Conservation (phyloP, 2,113 vertebrate genomes). For the Saccopteryx bilineata region DNA sequence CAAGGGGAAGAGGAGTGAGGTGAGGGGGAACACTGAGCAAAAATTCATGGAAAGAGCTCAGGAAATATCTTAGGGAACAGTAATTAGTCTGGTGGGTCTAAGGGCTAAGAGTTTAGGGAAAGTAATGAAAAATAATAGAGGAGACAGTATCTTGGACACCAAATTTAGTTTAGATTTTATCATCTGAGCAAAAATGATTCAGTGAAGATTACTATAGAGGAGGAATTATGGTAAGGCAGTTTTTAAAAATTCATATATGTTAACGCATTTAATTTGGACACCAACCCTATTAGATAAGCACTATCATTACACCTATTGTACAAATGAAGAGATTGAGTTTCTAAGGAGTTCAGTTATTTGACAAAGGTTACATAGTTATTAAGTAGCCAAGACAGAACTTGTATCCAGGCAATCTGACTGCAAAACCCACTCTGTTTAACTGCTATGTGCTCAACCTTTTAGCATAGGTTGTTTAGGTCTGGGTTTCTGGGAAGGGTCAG, state of each 20-base stretch:
- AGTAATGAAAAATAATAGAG: background rate
- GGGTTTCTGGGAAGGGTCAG: background rate
- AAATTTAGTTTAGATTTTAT: background rate
- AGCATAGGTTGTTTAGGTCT: background rate
- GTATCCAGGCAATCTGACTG: background rate
- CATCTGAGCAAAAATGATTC: background rate
- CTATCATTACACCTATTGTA: background rate
- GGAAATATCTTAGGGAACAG: background rate
- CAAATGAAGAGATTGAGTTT: background rate
- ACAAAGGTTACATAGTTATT: background rate
- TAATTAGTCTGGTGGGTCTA: background rate
- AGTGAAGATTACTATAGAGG: background rate
- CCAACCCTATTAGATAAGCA: background rate
- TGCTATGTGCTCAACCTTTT: background rate
- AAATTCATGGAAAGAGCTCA: background rate
- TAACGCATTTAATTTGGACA: background rate
- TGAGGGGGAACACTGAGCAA: background rate
- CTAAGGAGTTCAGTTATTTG: background rate
- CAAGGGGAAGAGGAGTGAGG: background rate
- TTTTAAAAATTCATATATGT: background rate
- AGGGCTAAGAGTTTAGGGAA: background rate
- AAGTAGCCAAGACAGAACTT: background rate
- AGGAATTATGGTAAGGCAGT: background rate
- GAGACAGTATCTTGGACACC: background rate
- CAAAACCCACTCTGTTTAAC: background rate